Conservation (phyloP, 2,113 vertebrate species). For the Eurystomus gularis region DNA sequence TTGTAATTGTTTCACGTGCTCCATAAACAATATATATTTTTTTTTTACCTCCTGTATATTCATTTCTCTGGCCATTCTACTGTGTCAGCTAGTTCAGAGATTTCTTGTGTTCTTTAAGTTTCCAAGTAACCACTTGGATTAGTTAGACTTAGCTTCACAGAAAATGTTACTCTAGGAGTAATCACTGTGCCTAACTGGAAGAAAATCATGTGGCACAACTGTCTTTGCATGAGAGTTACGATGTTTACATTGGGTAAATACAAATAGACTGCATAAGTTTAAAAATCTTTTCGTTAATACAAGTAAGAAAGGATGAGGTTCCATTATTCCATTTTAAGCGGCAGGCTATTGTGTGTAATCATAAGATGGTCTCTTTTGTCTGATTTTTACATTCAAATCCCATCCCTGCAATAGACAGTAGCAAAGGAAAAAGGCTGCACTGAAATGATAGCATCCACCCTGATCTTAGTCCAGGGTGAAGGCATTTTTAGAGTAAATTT, state of each 20-base stretch:
- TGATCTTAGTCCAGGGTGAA: background rate
- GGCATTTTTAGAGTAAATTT: background rate
- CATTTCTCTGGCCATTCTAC: accelerated
- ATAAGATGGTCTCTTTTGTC: background rate
- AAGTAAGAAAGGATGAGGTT: background rate
- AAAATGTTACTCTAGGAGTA: background rate
- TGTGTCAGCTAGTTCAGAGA: background rate
- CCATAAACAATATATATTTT: background rate
- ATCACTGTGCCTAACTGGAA: background rate
- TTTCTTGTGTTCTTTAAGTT: background rate
- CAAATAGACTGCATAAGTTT: background rate
- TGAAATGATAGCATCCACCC: background rate
- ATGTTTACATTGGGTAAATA: background rate
- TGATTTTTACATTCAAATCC: background rate
- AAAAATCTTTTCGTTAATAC: background rate
- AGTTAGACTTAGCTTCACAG: background rate
- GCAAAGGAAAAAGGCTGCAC: background rate
- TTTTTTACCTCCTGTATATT: background rate
- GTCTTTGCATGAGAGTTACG: background rate
- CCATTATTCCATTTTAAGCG: background rate
- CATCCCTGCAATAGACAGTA: background rate
- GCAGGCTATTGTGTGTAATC: background rate
- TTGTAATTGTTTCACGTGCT: background rate
- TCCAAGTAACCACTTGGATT: background rate
- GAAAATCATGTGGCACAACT: background rate